phyloP scores from a whole-genome alignment of 2,888 invertebrate species.

The Pterostichus madidus region DNA sequence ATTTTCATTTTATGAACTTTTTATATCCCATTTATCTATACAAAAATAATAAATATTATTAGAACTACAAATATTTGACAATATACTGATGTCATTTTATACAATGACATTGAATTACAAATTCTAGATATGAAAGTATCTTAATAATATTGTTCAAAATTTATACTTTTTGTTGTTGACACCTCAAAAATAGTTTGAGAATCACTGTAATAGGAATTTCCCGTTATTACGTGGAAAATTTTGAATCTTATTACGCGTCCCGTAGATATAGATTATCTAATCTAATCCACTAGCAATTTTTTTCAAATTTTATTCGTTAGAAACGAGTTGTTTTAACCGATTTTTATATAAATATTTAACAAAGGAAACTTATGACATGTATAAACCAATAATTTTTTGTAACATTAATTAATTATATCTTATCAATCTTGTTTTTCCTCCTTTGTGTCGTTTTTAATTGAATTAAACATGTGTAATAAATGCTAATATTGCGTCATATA shows the following conservation, averaged over 20 bases:
- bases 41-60: not conserved
- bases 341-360: not conserved
- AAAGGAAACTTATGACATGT: not conserved
- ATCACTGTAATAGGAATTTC: constrained; percentile 48
- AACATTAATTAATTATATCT: not conserved
- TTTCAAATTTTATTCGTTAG: not conserved
- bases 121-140: too few relatives aligned
- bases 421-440: not conserved
- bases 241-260: constrained; percentile 31
- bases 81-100: too few relatives aligned
- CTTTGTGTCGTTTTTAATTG: not conserved
- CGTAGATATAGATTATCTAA: constrained; percentile 28
- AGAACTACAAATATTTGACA: not conserved
- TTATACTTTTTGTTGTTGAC: not conserved
- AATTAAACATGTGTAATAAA: constrained; percentile 11
- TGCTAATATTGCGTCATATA: constrained; percentile 13
- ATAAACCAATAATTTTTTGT: not conserved
- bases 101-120: too few relatives aligned
- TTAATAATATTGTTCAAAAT: too few relatives aligned
- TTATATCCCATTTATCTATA: not conserved
- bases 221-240: constrained; percentile 47
- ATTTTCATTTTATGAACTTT: not conserved
- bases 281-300: constrained; percentile 24
- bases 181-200: constrained; percentile 13
- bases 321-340: not conserved